These are phyloP conservation scores for Leptopilina boulardi DNA, from an alignment of 1,140 invertebrate genomes.

Conservation along the genomic window DNA sequence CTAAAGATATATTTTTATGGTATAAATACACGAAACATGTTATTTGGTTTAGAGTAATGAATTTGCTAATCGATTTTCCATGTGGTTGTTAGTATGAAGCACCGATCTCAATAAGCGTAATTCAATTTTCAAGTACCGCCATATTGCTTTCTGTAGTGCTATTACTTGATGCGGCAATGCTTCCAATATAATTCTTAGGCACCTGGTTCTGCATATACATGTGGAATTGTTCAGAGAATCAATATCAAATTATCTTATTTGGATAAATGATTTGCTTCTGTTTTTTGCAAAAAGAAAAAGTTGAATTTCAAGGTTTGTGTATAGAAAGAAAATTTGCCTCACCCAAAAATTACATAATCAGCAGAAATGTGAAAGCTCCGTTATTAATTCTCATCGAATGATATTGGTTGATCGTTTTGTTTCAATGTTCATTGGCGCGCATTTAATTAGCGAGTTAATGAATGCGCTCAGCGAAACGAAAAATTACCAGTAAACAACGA, in stretches of 20 bases:
- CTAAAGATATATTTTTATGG: neutral
- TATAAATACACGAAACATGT: neutral
- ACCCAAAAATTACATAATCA: neutral
- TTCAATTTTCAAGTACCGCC: neutral
- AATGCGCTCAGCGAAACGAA: constrained; percentile 22
- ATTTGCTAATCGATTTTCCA: constrained; percentile 2
- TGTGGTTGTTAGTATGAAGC: neutral
- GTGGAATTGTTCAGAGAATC: neutral
- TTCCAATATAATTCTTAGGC: neutral
- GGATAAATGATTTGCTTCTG: neutral
- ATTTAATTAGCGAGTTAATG: constrained; percentile 31
- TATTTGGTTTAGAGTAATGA: neutral
- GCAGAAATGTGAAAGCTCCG: neutral
- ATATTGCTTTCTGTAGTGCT: constrained; percentile 7
- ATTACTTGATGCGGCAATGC: constrained; percentile 5
- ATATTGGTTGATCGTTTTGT: constrained; percentile 17
- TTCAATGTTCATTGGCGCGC: constrained; percentile 1
- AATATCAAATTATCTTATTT: constrained; percentile 21
- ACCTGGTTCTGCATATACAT: neutral
- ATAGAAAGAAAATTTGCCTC: neutral
- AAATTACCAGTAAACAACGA: constrained; percentile 30
- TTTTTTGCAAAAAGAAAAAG: neutral
- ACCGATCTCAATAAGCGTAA: constrained; percentile 30
- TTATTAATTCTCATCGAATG: constrained; percentile 23
- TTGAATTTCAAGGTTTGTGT: neutral